phyloP scores from a whole-genome alignment of 2,888 invertebrate genomes.

The Stenurella melanura region DNA sequence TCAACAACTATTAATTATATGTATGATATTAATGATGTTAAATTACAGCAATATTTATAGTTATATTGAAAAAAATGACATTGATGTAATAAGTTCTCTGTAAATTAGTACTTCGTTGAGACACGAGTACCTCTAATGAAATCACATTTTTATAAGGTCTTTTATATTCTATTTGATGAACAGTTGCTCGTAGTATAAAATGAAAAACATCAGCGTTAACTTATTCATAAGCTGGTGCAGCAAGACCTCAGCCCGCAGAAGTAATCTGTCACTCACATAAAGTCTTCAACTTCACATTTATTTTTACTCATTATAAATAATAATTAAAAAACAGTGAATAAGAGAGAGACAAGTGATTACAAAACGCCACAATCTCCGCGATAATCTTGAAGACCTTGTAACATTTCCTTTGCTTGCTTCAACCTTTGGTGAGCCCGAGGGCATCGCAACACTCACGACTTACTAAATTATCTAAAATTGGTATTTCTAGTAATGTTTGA shows the following conservation, averaged over 20 bases:
- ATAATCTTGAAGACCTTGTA: conserved; percentile 74
- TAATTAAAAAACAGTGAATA: conserved; percentile 63
- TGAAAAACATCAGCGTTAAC: conserved; percentile 39
- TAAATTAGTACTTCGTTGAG: conserved; percentile 1
- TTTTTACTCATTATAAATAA: conserved; percentile 72
- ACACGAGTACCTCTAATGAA: conserved; percentile 35
- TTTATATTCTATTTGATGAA: conserved; percentile 42
- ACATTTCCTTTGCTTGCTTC: conserved; percentile 65
- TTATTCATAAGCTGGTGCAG: conserved; percentile 62
- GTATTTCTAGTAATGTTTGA: conserved; percentile 46
- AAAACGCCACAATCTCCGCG: conserved; percentile 72
- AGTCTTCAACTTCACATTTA: conserved; percentile 70
- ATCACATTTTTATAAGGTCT: conserved; percentile 43
- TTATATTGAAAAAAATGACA: not conserved
- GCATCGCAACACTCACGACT: conserved; percentile 63
- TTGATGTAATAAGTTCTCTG: not conserved
- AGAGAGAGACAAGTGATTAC: conserved; percentile 62
- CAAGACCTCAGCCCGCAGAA: conserved; percentile 63
- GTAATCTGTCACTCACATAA: conserved; percentile 71
- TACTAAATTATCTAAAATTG: conserved; percentile 61
- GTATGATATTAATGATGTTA: not conserved
- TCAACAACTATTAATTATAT: not conserved
- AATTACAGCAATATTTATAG: not conserved
- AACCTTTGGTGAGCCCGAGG: conserved; percentile 71
- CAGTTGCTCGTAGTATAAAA: conserved; percentile 43